Percentiles rank a stretch among this genome's conserved stretches.
These are phyloP conservation scores for Podilymbus podiceps DNA, from an alignment of 2,113 vertebrate species.

Conservation along the genomic window DNA sequence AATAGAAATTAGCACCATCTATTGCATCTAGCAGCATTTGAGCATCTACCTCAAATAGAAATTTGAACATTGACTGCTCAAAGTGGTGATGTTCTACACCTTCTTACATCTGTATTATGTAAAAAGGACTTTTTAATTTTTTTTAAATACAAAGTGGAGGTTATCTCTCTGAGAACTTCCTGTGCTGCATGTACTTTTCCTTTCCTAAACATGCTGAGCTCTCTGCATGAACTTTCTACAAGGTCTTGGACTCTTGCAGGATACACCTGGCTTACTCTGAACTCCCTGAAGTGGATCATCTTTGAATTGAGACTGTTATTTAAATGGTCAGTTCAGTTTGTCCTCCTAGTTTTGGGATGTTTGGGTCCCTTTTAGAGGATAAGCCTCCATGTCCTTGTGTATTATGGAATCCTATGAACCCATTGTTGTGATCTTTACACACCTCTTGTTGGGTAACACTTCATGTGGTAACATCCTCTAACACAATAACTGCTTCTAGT, in stretches of 20 bases:
- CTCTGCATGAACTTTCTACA: rapidly evolving
- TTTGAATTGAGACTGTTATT: background rate
- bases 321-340: background rate
- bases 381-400: background rate
- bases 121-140: background rate
- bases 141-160: background rate
- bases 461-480: background rate
- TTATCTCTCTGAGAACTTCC: background rate
- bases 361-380: background rate
- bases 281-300: background rate
- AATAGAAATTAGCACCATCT: background rate
- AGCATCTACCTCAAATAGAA: no score
- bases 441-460: background rate
- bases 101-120: background rate
- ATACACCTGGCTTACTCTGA: background rate
- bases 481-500: background rate
- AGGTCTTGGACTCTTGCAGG: background rate
- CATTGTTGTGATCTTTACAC: background rate
- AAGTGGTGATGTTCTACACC: background rate
- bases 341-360: background rate
- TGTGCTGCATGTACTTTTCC: rapidly evolving
- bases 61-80: rapidly evolving
- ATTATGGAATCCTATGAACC: rapidly evolving
- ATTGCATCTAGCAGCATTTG: no score
- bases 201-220: background rate